Percentiles rank a stretch among this genome's conserved stretches.
Conservation (phyloP, 1,140 invertebrate species). For the Adoxophyes honmai region DNA sequence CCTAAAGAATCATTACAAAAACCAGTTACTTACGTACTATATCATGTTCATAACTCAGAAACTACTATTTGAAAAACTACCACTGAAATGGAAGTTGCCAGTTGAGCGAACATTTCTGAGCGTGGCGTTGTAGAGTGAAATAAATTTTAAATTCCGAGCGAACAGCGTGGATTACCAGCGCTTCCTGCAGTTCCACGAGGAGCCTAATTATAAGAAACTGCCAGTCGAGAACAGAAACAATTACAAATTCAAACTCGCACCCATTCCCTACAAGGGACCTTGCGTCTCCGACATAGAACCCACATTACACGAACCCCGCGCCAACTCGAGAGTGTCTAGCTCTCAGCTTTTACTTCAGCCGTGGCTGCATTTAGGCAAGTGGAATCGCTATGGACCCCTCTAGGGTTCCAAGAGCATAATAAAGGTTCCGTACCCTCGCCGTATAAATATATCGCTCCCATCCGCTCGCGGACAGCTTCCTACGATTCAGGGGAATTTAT, state of each 20-base stretch:
- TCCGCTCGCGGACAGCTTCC: background rate
- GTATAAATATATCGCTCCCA: background rate
- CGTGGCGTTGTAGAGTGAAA: background rate
- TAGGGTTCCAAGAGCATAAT: constrained; percentile 23
- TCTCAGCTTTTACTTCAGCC: constrained; percentile 36
- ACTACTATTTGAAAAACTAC: too few species aligned
- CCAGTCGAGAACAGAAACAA: constrained; percentile 35
- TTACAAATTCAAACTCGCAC: constrained; percentile 51
- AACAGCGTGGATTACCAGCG: constrained; percentile 8
- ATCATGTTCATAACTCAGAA: too few species aligned
- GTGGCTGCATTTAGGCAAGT: constrained; percentile 11
- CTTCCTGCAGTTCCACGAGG: constrained; percentile 7
- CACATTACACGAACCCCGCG: background rate
- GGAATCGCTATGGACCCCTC: constrained; percentile 1
- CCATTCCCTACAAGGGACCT: background rate
- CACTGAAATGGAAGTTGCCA: too few species aligned
- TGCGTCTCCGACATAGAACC: background rate
- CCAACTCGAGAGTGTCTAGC: constrained; percentile 30
- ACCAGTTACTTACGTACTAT: too few species aligned
- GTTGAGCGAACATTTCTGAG: too few species aligned
- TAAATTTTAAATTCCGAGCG: constrained; percentile 8
- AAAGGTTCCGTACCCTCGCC: background rate
- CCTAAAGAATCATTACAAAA: too few species aligned
- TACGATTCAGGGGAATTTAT: background rate
- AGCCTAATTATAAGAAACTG: constrained; percentile 37